Evolutionary conservation across 1,140 invertebrate genomes (phyloP).

Genomic region (Bombus pyrosoma): DNA sequence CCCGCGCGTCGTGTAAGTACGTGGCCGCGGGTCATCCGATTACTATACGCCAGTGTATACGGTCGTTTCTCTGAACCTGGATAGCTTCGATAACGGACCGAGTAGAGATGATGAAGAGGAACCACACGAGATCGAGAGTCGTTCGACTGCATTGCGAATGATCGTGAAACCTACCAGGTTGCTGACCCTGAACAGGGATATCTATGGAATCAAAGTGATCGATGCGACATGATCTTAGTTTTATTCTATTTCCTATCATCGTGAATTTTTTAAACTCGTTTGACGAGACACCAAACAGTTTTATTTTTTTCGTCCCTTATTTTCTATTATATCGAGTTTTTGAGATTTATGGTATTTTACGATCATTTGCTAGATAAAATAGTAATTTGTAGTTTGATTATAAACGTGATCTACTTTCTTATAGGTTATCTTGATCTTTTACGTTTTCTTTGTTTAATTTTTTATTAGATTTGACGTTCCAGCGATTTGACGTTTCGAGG

Average conservation of each 20-base stretch:
- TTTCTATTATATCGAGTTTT: too few species aligned
- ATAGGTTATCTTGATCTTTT: background rate
- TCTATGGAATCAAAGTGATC: background rate
- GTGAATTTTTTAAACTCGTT: too few species aligned
- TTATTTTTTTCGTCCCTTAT: too few species aligned
- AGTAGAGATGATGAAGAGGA: slow-evolving; percentile 39
- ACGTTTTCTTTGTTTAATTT: background rate
- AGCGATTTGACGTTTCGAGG: background rate
- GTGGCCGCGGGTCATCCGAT: slow-evolving; percentile 79
- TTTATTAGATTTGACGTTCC: too few species aligned
- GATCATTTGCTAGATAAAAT: background rate
- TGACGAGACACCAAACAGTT: too few species aligned
- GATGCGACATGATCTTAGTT: background rate
- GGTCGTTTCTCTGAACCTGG: slow-evolving; percentile 76
- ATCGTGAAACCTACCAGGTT: background rate
- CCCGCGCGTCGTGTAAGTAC: slow-evolving; percentile 71
- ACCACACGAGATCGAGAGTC: slow-evolving; percentile 60
- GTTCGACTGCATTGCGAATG: slow-evolving; percentile 50
- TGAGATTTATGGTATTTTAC: too few species aligned
- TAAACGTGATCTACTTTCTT: background rate
- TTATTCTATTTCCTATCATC: background rate
- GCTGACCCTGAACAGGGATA: background rate
- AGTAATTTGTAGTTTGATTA: background rate
- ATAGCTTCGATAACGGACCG: slow-evolving; percentile 73
- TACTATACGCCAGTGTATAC: slow-evolving; percentile 69